Conservation (phyloP, 2,888 invertebrate species). For the Trissolcus japonicus region DNA sequence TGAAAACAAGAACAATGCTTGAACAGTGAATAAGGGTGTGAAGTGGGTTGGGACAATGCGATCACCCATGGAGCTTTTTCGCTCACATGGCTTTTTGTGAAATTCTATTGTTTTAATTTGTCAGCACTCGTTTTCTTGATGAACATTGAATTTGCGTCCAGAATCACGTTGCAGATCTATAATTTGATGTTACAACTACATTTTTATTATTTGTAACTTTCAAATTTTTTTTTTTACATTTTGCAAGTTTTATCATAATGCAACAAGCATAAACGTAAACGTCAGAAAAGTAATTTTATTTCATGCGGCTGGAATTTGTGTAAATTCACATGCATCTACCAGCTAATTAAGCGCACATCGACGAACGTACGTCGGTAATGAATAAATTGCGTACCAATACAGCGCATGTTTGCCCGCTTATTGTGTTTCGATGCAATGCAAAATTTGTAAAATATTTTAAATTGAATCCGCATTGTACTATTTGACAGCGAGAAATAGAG, state of each 20-base stretch:
- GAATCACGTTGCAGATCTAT: too few relatives aligned
- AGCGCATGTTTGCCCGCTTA: slow-evolving; percentile 50
- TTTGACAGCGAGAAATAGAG: slow-evolving; percentile 21
- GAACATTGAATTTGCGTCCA: too few relatives aligned
- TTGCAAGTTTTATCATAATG: too few relatives aligned
- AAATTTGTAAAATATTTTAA: slow-evolving; percentile 49
- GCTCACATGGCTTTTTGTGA: slow-evolving; percentile 5
- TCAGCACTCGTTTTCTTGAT: not conserved
- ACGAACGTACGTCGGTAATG: slow-evolving; percentile 50
- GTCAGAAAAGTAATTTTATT: slow-evolving; percentile 50
- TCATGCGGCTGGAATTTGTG: slow-evolving; percentile 39
- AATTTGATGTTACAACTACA: too few relatives aligned
- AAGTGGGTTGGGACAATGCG: slow-evolving; percentile 2
- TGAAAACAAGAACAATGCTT: slow-evolving; percentile 7
- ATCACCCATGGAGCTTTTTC: not conserved
- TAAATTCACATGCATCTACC: slow-evolving; percentile 52
- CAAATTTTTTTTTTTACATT: too few relatives aligned
- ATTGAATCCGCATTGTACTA: slow-evolving; percentile 42
- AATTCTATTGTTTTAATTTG: slow-evolving; percentile 7
- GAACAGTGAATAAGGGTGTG: not conserved
- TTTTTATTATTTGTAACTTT: too few relatives aligned
- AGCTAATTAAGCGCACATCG: slow-evolving; percentile 54
- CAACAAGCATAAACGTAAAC: too few relatives aligned
- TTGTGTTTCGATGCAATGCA: slow-evolving; percentile 35
- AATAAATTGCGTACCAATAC: slow-evolving; percentile 53